These are phyloP conservation scores for Zygaena filipendulae DNA, from an alignment of 2,888 invertebrate species.

Conservation along the genomic window DNA sequence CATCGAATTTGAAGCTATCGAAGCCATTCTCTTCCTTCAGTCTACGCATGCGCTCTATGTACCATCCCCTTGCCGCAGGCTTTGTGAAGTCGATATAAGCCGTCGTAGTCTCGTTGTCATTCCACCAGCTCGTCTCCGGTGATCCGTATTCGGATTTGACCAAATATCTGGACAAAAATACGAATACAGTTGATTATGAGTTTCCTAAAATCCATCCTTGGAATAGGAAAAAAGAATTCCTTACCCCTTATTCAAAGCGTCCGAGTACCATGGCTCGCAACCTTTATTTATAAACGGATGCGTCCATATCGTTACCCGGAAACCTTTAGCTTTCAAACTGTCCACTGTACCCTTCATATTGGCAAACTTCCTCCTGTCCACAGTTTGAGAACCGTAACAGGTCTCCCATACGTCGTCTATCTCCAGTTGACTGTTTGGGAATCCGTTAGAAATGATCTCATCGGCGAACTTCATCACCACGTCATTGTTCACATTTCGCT, in stretches of 20 bases:
- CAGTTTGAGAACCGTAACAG: conserved; percentile 70
- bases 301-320: conserved; percentile 71
- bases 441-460: conserved; percentile 55
- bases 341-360: conserved; percentile 58
- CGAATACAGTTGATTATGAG: not conserved
- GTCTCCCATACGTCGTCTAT: conserved; percentile 75
- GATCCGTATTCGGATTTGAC: conserved; percentile 55
- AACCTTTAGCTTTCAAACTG: conserved; percentile 47
- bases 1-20: conserved; percentile 84
- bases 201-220: not conserved
- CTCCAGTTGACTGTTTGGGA: conserved; percentile 66
- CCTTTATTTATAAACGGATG: conserved; percentile 73
- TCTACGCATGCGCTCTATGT: conserved; percentile 46
- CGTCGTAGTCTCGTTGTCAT: conserved; percentile 55
- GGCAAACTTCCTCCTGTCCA: conserved; percentile 62
- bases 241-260: conserved; percentile 51
- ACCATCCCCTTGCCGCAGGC: conserved; percentile 72
- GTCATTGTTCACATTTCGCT: conserved; percentile 58
- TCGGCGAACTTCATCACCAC: conserved; percentile 58
- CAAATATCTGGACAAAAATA: conserved; percentile 36
- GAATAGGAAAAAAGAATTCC: conserved; percentile 17
- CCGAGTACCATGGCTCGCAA: conserved; percentile 62
- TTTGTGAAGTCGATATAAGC: conserved; percentile 80
- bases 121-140: conserved; percentile 65
- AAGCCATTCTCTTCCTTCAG: conserved; percentile 71